Evolutionary conservation across 2,113 vertebrate genomes (phyloP), one percentile per base, ranked within the genome.

Genomic region (Toxotes jaculatrix): DNA sequence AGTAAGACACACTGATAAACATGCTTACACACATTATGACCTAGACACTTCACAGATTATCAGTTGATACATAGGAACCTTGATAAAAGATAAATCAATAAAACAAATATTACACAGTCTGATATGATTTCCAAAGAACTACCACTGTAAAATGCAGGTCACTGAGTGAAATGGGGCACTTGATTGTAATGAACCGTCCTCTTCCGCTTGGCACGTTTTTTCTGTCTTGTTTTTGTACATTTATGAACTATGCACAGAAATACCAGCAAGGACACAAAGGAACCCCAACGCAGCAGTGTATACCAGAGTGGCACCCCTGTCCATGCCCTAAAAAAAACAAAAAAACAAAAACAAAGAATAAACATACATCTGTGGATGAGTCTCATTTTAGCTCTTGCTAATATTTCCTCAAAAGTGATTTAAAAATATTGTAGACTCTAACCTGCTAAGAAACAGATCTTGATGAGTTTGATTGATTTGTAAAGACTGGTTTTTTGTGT

Each of bases 281-380:
- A 76, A 59, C 74, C 11, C 93, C 93, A 94, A 19, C 92, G 91
- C 36, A 93, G 73, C 16, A 91, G 1, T 4, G 16, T 57, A 67
- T 93, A 92, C 93, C 94, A 95, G 16, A 90, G 19, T 7, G 90
- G 87, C 2, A 92, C 2, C 4, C 65, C 80, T 4, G 21, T 64
- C 65, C 82, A 78, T 14, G 60, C 4, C 74, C 93, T 93, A 51
- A 55, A 78, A 89, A 68, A 49, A 40, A 7, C 1, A 27, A 38
- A 38, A 38, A 51, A 49, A 13, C 12, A 10, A 47, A 74, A 38
- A 63, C 1, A 56, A 75, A 77, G 11, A 40, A 9, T 9, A 5
- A 51, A 62, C 21, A 36, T 17, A 21, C 7, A 9, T 55, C 23
- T 10, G 23, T 56, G 3, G 10, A 31, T 72, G 0, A 13, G 14